Evolutionary conservation across 2,113 vertebrate species (phyloP).

Genomic region (Acrocephalus arundinaceus): DNA sequence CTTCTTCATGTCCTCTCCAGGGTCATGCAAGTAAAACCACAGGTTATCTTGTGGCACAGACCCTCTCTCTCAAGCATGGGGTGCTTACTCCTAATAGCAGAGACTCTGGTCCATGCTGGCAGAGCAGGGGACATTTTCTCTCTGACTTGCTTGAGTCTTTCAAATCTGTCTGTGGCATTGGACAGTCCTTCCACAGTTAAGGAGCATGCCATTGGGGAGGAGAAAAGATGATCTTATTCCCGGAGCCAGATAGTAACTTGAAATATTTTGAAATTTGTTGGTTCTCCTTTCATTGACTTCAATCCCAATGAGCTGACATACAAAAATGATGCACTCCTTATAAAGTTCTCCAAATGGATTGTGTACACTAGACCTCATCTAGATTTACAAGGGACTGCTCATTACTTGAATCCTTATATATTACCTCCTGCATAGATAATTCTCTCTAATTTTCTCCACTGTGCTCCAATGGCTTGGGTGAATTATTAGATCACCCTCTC

Average conservation of each 20-base stretch:
- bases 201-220: neutral
- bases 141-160: neutral
- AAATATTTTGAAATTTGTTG: neutral
- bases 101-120: too few relatives aligned
- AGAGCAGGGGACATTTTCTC: neutral
- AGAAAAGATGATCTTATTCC: neutral
- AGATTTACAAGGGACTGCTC: neutral
- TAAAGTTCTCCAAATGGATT: neutral
- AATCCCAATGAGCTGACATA: accelerated
- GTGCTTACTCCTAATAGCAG: neutral
- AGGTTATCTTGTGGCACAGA: too few relatives aligned
- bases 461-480: accelerated
- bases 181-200: neutral
- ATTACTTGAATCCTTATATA: neutral
- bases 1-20: neutral
- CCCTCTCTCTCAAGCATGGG: neutral
- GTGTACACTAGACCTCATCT: neutral
- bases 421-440: neutral
- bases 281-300: neutral
- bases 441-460: neutral
- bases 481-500: neutral
- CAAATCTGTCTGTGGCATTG: neutral
- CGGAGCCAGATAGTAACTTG: accelerated
- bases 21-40: neutral
- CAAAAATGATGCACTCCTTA: neutral